These are phyloP conservation scores for Echeneis naucrates DNA, from an alignment of 2,797 vertebrate species.

Conservation along the genomic window DNA sequence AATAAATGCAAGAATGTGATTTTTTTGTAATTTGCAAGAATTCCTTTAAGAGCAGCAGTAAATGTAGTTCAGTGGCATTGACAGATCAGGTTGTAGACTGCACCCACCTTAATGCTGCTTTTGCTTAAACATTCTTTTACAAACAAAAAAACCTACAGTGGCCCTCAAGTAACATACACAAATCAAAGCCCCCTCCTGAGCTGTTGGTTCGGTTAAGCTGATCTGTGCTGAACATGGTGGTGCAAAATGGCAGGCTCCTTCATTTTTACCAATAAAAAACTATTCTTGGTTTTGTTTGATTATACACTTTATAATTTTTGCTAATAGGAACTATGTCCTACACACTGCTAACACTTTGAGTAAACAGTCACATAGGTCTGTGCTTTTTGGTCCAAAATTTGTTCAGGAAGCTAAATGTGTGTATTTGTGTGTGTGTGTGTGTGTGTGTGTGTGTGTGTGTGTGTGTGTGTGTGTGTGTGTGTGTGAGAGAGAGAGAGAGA, in stretches of 20 bases:
- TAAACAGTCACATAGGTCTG: neutral
- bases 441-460: neutral
- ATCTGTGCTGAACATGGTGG: no score
- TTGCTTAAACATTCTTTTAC: no score
- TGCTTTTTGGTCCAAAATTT: neutral
- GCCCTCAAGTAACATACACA: no score
- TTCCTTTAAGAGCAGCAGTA: no score
- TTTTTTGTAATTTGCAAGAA: neutral
- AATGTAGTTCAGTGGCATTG: no score
- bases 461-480: neutral
- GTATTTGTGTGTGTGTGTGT: conserved; percentile 5
- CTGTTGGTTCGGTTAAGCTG: neutral
- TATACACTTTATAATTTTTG: neutral
- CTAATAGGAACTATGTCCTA: neutral
- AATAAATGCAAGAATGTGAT: neutral
- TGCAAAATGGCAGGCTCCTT: no score
- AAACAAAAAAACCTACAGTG: no score
- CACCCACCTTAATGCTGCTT: no score
- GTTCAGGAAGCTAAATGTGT: neutral
- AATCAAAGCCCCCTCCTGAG: neutral
- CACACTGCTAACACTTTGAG: neutral
- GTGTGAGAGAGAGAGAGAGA: no score
- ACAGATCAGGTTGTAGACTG: no score
- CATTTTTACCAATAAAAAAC: no score
- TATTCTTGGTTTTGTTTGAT: neutral